Evolutionary conservation across 2,797 vertebrate genomes (phyloP), one percentile per base, ranked within the genome.

Genomic region (Sebastes matsubarae): DNA sequence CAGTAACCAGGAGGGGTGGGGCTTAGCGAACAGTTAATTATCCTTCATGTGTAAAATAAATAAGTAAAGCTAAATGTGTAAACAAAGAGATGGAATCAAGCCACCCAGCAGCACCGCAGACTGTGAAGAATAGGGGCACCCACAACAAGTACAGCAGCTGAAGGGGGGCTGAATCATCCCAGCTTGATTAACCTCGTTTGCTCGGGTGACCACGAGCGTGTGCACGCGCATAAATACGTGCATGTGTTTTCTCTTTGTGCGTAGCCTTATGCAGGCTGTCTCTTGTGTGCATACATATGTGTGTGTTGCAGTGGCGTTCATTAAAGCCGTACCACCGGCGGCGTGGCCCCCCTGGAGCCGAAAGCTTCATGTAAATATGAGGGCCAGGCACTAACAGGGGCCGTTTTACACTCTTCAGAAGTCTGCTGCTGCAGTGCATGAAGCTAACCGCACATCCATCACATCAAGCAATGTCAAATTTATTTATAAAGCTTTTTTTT

Each of bases 111-210:
- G 36, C 71, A 27, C 8, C 2, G 1, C 29, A 64, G 66, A 71
- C 27, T 27, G 27, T 63, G 42, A 75, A 65, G 25, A 27, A 30
- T 25, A 46, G 66, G 16, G 34, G 11, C 57, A 27, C 30, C 55
- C 57, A 79, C n/a, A 65, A 63, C 5, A 58, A 57, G 18, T 54
- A 32, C 27, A 71, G 67, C 69, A 71, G 68, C 63, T 76, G 67
- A 34, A 36, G 22, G 13, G 52, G 72, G 18, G 34, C 66, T 24
- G 55, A 76, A 81, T 75, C 60, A 77, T n/a, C n/a, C 63, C 16
- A 29, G 79, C 89, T 90, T 77, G 83, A 90, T 94, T 93, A 93
- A 93, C 92, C 93, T 87, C 69, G 3, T 95, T 95, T 88, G 91
- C 91, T 91, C 88, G 87, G 90, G 73, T 93, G 88, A 88, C 73